Base-by-base conservation (phyloP, 1,140 invertebrate species). In the Drosophila prosaltans region DNA sequence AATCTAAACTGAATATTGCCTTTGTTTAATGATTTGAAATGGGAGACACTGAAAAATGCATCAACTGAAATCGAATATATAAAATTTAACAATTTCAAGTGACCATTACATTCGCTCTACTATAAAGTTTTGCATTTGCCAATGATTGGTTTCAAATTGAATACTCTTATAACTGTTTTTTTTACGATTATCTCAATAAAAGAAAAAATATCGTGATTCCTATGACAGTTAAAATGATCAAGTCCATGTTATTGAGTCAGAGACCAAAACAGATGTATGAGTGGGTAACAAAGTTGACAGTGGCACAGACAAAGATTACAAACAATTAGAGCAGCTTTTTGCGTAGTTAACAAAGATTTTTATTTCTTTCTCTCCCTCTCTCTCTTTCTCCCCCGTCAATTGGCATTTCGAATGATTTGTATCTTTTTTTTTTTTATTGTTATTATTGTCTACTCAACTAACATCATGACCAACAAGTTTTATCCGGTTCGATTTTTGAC, bases 291-390 rank as follows among this genome's bases (percentile, higher is more conserved):
- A 51, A 51, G 21, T 51, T 51, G 45, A 51, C 45, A 51, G 21
- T 45, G 58, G 63, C 43, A 63, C 9, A 39, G 28, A 39, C 24
- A 65, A 69, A 72, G 68, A 72, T 88, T 86, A 88, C 63, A 74
- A 72, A 74, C 72, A 88, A 83, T 86, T 86, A 88, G 80, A 83
- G 83, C 83, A 76, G 77, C 69, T 69, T 82, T 79, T 71, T 73
- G 80, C 63, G 70, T 78, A 60, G 65, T 65, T 71, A 10, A 66
- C 62, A 75, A 51, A 51, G 45, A 51, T 51, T 59, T 59, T 39
- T 58, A 30, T 57, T 36, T 58, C 6, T 58, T 1, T 51, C 48
- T 24, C 26, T 8, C 9, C 26, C 10, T 26, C 26, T 51, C 24
- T 66, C 74, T 75, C 30, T 66, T 57, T 74, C 28, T 61, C 74